These are phyloP conservation scores for Aldrovandia affinis DNA, from an alignment of 2,797 vertebrate species.

Conservation along the genomic window DNA sequence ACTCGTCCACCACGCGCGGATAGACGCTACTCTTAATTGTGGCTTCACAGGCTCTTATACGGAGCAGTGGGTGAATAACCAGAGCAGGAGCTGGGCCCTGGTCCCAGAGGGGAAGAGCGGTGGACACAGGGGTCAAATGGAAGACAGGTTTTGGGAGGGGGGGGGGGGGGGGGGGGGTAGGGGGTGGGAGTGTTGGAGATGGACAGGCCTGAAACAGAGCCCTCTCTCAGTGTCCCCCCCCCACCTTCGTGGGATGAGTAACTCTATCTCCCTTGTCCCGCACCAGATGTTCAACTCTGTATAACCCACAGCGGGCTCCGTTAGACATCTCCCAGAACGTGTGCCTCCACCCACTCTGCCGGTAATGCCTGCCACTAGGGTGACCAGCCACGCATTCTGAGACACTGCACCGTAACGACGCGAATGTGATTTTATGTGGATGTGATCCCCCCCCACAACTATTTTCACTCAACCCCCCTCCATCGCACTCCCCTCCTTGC, in stretches of 20 bases:
- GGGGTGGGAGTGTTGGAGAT: background rate
- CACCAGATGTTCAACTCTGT: slow-evolving; percentile 67
- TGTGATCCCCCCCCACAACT: too few species aligned
- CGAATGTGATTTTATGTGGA: too few species aligned
- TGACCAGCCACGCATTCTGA: too few species aligned
- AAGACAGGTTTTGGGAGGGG: slow-evolving; percentile 37
- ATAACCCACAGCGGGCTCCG: slow-evolving; percentile 46
- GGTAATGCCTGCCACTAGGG: too few species aligned
- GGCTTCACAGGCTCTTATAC: too few species aligned
- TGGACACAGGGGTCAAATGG: slow-evolving; percentile 50
- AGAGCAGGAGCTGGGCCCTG: slow-evolving; percentile 49
- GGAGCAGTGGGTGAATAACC: background rate
- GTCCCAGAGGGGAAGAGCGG: slow-evolving; percentile 46
- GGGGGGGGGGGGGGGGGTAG: too few species aligned
- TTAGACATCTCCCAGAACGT: background rate
- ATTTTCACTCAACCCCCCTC: too few species aligned
- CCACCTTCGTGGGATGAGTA: slow-evolving; percentile 46
- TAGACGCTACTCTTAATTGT: background rate
- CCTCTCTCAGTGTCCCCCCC: slow-evolving; percentile 28
- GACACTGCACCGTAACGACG: too few species aligned
- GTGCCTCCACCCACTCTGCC: slow-evolving; percentile 42
- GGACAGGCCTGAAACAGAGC: slow-evolving; percentile 42
- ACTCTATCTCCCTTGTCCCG: slow-evolving; percentile 52
- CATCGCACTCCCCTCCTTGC: too few species aligned
- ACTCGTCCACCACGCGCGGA: background rate